These are phyloP conservation scores for Campoletis sonorensis DNA, from an alignment of 1,140 invertebrate genomes.

Conservation along the genomic window DNA sequence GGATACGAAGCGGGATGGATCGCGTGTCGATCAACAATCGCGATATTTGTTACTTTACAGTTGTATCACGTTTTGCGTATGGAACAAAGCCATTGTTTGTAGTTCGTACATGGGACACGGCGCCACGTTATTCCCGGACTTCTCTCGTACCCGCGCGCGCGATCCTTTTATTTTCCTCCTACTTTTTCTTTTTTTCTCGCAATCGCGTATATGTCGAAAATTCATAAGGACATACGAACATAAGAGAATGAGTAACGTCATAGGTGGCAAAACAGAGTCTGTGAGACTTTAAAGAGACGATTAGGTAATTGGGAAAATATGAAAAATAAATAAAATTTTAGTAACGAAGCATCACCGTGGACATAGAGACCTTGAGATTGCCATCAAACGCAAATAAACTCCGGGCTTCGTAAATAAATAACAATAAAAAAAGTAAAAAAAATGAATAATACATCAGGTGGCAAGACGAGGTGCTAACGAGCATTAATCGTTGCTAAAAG, in stretches of 20 bases:
- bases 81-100: slow-evolving; percentile 74
- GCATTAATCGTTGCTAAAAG: slow-evolving; percentile 14
- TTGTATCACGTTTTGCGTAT: slow-evolving; percentile 70
- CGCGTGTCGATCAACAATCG: slow-evolving; percentile 72
- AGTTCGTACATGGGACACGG: slow-evolving; percentile 59
- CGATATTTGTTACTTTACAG: slow-evolving; percentile 75
- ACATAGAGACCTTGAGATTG: not conserved
- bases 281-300: not conserved
- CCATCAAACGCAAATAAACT: not conserved
- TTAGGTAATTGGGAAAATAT: not conserved
- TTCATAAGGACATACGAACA: slow-evolving; percentile 23
- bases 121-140: slow-evolving; percentile 38
- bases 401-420: not conserved
- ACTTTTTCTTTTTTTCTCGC: slow-evolving; percentile 36
- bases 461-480: slow-evolving; percentile 2
- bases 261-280: not conserved
- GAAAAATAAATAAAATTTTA: no score
- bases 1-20: slow-evolving; percentile 55
- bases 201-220: slow-evolving; percentile 43
- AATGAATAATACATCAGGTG: slow-evolving; percentile 25
- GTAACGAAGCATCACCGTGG: not conserved
- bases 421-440: no score
- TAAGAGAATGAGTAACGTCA: no score
- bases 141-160: not conserved
- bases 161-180: slow-evolving; percentile 43